These are phyloP conservation scores for Ctenodactylus gundi DNA, from an alignment of 2,113 vertebrate genomes.

Conservation along the genomic window DNA sequence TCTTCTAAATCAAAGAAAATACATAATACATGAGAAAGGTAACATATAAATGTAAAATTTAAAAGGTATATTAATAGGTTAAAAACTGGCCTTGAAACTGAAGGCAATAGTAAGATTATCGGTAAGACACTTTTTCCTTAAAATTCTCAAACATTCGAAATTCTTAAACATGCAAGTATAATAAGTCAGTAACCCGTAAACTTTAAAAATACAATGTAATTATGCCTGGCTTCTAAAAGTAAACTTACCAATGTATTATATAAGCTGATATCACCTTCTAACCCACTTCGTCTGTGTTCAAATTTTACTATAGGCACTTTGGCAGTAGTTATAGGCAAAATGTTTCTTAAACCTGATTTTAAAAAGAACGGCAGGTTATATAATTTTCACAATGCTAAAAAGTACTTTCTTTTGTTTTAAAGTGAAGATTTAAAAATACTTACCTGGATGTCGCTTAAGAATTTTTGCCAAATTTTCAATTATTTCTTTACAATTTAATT, in stretches of 20 bases:
- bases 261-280: constrained; percentile 98
- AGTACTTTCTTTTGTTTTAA: neutral
- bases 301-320: constrained; percentile 99
- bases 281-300: constrained; percentile 94
- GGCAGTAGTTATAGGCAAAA: constrained; percentile 99
- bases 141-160: neutral
- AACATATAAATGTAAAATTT: constrained; percentile 22
- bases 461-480: constrained; percentile 98
- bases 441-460: constrained; percentile 97
- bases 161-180: constrained; percentile 4
- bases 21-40: neutral
- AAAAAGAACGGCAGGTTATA: constrained; percentile 76
- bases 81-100: constrained; percentile 45
- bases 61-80: constrained; percentile 37
- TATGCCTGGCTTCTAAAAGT: neutral
- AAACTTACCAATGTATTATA: constrained; percentile 97
- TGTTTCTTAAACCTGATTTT: constrained; percentile 95
- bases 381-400: constrained; percentile 68
- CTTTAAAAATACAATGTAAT: neutral
- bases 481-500: constrained; percentile 98
- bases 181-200: neutral
- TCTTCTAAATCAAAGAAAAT: constrained; percentile 36
- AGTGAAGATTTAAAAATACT: constrained; percentile 57
- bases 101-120: constrained; percentile 32
- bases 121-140: constrained; percentile 27